A percentile compares a stretch with the other conserved stretches of the same genome.
These are phyloP conservation scores for Cirrhinus molitorella DNA, from an alignment of 2,797 vertebrate genomes.

Conservation along the genomic window DNA sequence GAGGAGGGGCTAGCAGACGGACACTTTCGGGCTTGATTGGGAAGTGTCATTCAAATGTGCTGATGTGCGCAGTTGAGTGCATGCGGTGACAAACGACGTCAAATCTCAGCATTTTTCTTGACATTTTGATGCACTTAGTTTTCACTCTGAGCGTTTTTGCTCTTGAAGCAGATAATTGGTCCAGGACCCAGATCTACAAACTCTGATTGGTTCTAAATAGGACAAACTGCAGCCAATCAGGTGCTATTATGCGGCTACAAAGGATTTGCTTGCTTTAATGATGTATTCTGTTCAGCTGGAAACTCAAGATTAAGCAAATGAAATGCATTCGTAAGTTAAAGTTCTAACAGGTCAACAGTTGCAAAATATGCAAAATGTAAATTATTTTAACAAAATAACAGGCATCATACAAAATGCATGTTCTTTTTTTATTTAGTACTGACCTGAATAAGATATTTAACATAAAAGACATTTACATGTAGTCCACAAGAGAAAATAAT, in stretches of 20 bases:
- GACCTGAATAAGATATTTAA: too few species aligned
- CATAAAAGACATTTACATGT: too few species aligned
- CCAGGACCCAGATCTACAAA: background rate
- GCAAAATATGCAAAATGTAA: too few species aligned
- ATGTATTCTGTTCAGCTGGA: background rate
- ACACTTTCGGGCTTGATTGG: constrained; percentile 63
- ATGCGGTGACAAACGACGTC: background rate
- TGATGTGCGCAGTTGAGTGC: background rate
- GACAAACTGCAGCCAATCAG: background rate
- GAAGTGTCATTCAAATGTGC: constrained; percentile 64
- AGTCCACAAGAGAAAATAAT: too few species aligned
- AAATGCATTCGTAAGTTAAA: background rate
- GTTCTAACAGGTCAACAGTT: too few species aligned
- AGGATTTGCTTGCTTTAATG: background rate
- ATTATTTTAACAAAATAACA: too few species aligned
- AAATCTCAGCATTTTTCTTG: background rate
- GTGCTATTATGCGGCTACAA: background rate
- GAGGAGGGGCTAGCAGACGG: constrained; percentile 49
- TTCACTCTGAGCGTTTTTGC: background rate
- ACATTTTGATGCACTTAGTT: background rate
- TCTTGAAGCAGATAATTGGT: constrained; percentile 7
- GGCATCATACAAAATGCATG: too few species aligned
- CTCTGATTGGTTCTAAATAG: constrained; percentile 23
- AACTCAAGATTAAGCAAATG: background rate
- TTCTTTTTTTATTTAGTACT: too few species aligned